A percentile compares a stretch with the other conserved stretches of the same genome.
phyloP scores from a whole-genome alignment of 2,888 invertebrate genomes.

The Apodemia zela region DNA sequence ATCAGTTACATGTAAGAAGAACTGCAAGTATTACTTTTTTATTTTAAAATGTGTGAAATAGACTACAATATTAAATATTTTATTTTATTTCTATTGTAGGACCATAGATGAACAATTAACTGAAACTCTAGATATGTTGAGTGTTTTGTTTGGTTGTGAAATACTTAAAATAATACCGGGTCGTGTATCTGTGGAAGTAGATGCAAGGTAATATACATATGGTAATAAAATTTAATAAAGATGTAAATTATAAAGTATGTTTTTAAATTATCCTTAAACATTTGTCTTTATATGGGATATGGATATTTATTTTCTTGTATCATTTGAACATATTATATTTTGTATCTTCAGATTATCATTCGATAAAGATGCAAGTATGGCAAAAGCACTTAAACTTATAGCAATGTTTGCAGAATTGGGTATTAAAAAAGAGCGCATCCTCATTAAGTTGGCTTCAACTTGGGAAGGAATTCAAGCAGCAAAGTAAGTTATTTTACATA shows the following conservation, averaged over 20 bases:
- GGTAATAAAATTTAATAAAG: no score
- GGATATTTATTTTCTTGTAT: background rate
- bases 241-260: no score
- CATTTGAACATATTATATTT: constrained; percentile 5
- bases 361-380: constrained; percentile 93
- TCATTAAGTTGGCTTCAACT: constrained; percentile 98
- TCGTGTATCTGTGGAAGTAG: constrained; percentile 97
- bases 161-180: constrained; percentile 99
- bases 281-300: no score
- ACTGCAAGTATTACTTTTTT: no score
- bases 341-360: constrained; percentile 89
- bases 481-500: constrained; percentile 78
- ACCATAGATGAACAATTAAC: constrained; percentile 86
- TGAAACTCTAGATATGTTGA: constrained; percentile 95
- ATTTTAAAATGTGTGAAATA: no score
- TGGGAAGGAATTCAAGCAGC: constrained; percentile 99
- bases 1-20: no score
- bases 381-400: constrained; percentile 94
- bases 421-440: constrained; percentile 93
- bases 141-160: constrained; percentile 97
- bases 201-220: constrained; percentile 85
- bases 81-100: constrained; percentile 53
- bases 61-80: background rate
- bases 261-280: background rate
- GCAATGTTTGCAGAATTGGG: constrained; percentile 94